These are phyloP conservation scores for Fundulus diaphanus DNA, from an alignment of 2,797 vertebrate genomes.

Conservation along the genomic window DNA sequence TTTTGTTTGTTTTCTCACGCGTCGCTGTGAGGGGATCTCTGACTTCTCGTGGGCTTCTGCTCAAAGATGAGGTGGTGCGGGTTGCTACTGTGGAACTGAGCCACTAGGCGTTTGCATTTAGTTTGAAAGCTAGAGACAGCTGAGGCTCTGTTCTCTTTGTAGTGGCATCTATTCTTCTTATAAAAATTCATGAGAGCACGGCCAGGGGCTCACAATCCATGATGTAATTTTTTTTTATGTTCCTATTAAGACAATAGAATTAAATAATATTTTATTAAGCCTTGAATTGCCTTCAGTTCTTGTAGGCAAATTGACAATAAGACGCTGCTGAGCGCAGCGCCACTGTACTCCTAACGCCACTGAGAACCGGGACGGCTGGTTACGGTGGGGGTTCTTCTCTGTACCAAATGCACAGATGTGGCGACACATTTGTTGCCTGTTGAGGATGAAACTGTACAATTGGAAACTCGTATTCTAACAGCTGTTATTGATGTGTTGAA, in stretches of 20 bases:
- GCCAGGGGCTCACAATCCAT: conserved; percentile 84
- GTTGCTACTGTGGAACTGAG: conserved; percentile 73
- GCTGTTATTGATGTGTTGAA: conserved; percentile 87
- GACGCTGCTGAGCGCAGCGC: conserved; percentile 57
- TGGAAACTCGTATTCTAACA: conserved; percentile 82
- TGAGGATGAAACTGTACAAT: conserved; percentile 80
- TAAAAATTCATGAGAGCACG: conserved; percentile 82
- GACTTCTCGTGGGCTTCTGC: conserved; percentile 47
- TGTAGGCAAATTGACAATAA: conserved; percentile 63
- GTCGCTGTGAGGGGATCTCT: conserved; percentile 53
- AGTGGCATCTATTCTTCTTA: conserved; percentile 74
- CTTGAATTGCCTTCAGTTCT: conserved; percentile 83
- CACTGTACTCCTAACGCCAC: conserved; percentile 56
- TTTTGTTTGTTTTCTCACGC: conserved; percentile 40
- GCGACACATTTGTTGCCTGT: conserved; percentile 76
- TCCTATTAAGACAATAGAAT: conserved; percentile 88
- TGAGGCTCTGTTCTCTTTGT: conserved; percentile 61
- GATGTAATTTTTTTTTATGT: conserved; percentile 87
- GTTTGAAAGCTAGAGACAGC: conserved; percentile 63
- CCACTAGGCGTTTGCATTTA: conserved; percentile 51
- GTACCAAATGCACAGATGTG: conserved; percentile 72
- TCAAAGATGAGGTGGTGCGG: conserved; percentile 50
- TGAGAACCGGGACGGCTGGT: conserved; percentile 55
- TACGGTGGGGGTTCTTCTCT: conserved; percentile 65
- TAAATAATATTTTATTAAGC: conserved; percentile 88